Percentiles rank a stretch among this genome's conserved stretches.
These are phyloP conservation scores for Macrosiphum euphorbiae DNA, from an alignment of 2,888 invertebrate species.

Conservation along the genomic window DNA sequence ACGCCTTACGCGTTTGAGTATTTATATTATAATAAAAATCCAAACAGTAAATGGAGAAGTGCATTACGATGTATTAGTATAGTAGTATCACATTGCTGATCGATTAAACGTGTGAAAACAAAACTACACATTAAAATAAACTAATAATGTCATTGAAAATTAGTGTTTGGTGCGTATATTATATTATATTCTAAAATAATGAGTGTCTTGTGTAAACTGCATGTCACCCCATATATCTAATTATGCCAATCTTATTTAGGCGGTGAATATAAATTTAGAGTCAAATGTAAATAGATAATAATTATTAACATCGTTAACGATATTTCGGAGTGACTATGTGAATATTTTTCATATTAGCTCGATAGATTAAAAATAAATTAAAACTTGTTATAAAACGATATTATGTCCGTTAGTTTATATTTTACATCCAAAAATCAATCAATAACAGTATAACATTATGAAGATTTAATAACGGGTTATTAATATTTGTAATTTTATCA, in stretches of 20 bases:
- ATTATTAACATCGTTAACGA: not conserved
- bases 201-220: not conserved
- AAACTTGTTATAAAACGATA: not conserved
- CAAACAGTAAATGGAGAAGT: not conserved
- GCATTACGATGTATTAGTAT: not conserved
- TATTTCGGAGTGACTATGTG: not conserved
- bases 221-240: not conserved
- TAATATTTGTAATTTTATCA: not conserved
- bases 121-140: not conserved
- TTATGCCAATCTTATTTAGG: not conserved
- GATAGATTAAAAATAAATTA: not conserved
- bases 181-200: not conserved
- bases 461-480: not conserved
- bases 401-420: not conserved
- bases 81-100: not conserved
- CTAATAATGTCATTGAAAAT: not conserved
- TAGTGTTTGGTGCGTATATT: not conserved
- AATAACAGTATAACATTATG: not conserved
- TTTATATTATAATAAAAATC: not conserved
- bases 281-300: not conserved
- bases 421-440: not conserved
- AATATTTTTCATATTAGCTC: not conserved
- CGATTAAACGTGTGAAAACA: not conserved
- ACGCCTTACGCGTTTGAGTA: not conserved
- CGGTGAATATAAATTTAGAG: not conserved